Conservation (phyloP, 2,797 vertebrate genomes). For the Australoheros facetus region DNA sequence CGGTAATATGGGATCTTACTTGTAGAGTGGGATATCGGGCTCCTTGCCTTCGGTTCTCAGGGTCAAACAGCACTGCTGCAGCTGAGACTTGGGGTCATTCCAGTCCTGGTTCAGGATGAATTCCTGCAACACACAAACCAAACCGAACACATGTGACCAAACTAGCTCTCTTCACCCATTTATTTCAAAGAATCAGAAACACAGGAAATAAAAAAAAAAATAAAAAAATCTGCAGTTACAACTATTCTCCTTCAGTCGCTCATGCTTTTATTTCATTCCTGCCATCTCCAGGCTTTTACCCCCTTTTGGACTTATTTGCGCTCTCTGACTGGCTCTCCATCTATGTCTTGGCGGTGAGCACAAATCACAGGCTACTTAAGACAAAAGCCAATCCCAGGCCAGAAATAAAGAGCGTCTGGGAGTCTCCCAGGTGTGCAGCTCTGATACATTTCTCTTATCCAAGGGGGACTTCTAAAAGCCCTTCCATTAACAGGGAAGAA, state of each 20-base stretch:
- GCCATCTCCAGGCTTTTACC: conserved; percentile 1
- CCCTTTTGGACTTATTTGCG: conserved; percentile 53
- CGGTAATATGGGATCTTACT: conserved; percentile 81
- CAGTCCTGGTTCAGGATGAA: conserved; percentile 99
- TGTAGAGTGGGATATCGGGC: conserved; percentile 97
- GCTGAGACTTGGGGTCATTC: conserved; percentile 99
- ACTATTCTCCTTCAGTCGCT: not conserved
- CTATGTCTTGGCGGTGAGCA: conserved; percentile 58
- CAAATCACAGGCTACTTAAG: conserved; percentile 81
- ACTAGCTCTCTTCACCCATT: not conserved
- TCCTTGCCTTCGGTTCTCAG: conserved; percentile 97
- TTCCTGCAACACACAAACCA: conserved; percentile 82
- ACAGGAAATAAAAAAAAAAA: not conserved
- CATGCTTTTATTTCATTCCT: conserved; percentile 69
- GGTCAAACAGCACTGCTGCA: conserved; percentile 97
- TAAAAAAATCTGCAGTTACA: conserved; percentile 10
- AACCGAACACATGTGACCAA: not conserved
- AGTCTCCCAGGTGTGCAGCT: conserved; percentile 77
- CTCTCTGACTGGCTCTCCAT: conserved; percentile 54
- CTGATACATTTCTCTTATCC: conserved; percentile 75
- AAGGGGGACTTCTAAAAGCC: conserved; percentile 80
- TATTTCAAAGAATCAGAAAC: conserved; percentile 11
- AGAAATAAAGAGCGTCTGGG: conserved; percentile 70
- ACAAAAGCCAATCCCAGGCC: conserved; percentile 73
- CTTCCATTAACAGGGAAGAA: conserved; percentile 80